Base-by-base conservation (phyloP, 1,140 invertebrate species). In the Heliconius nattereri region DNA sequence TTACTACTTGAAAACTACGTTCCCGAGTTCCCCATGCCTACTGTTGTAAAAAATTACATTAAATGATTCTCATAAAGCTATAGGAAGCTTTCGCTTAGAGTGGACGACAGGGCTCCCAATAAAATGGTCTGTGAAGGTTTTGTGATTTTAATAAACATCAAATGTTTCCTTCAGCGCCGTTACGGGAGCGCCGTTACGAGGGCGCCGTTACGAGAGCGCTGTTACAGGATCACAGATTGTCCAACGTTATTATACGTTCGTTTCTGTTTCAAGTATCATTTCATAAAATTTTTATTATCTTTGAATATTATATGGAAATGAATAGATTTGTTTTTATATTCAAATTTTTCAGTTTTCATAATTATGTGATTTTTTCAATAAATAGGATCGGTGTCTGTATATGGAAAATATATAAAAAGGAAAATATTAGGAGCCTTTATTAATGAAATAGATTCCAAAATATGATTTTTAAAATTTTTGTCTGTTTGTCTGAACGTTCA, bases 121-220 rank as follows among this genome's bases (percentile, higher is more conserved):
- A 37, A 54, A 75, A 45, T n/a, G 74, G 32, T 19, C 74, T 75
- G 74, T 60, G 60, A 66, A 80, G 82, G 73, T 83, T 78, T 80
- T 83, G 79, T 71, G 76, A 80, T 80, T 83, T 83, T 83, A 83
- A 83, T 83, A 80, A 80, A 83, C 78, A 82, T 82, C 77, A 81
- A 78, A 70, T 73, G 77, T 76, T 54, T 78, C 52, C 40, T 35
- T 35, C 32, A 35, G 32, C 32, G 32, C 32, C 32, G 32, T 35
- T 35, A 35, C 32, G 32, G 7, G 32, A 35, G 32, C 32, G 32
- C 32, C 32, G 32, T 35, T 7, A 35, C 32, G 52, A 80, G 29
- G 52, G 45, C 74, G 71, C 76, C 32, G 6, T 32, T 32, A 32
- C 32, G 23, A 76, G 29, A 70, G 45, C 74, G 71, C 76, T 73